Evolutionary conservation across 2,888 invertebrate genomes (phyloP).

Genomic region (Polietes domitor): DNA sequence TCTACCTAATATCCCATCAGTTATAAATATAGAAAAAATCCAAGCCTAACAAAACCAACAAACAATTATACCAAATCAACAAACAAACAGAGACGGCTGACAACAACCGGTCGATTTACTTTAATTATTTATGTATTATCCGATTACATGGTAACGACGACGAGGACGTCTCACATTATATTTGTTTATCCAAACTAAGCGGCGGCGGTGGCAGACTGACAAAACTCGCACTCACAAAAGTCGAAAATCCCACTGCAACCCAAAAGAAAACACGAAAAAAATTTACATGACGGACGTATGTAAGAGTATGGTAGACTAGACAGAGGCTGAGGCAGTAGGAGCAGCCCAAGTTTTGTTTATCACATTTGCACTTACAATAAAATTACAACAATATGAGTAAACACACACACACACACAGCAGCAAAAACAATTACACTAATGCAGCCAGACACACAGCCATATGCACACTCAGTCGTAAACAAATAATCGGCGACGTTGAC

Average conservation of each 20-base stretch:
- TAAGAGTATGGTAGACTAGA: neutral
- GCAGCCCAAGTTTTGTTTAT: neutral
- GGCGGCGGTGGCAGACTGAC: neutral
- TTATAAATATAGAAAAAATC: no score
- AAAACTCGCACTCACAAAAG: slow-evolving; percentile 18
- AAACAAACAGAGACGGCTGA: slow-evolving; percentile 7
- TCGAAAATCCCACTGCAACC: slow-evolving; percentile 33
- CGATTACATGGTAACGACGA: slow-evolving; percentile 37
- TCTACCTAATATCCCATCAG: no score
- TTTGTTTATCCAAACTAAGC: slow-evolving; percentile 30
- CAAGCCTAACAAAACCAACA: neutral
- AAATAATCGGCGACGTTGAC: neutral
- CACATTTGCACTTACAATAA: slow-evolving; percentile 34
- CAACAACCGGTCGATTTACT: neutral
- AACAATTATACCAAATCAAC: slow-evolving; percentile 9
- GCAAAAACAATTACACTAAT: neutral
- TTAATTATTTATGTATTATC: slow-evolving; percentile 12
- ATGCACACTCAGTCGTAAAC: neutral
- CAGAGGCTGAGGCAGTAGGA: slow-evolving; percentile 8
- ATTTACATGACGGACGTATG: neutral
- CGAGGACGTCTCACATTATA: slow-evolving; percentile 4
- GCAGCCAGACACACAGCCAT: neutral
- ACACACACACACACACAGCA: neutral
- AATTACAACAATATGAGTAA: slow-evolving; percentile 31
- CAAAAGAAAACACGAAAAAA: neutral